Evolutionary conservation across 1,140 invertebrate genomes (phyloP), one percentile per base, ranked within the genome.

Genomic region (Armadillidium nasatum): DNA sequence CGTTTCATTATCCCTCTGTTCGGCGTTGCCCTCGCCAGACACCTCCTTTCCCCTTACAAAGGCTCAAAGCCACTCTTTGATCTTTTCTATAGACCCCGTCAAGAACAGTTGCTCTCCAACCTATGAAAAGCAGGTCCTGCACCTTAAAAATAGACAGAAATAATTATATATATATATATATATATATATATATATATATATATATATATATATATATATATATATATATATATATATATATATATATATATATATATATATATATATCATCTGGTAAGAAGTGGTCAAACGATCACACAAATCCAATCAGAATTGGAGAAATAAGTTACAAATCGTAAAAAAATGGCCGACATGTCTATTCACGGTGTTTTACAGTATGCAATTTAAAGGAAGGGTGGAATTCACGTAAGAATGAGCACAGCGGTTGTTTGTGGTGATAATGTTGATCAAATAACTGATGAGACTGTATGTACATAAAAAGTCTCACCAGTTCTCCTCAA

Each of bases 121-220:
- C 50, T 60, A 60, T 60, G 50, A 60, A 60, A 60, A 60, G 50
- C 50, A 60, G 50, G 50, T 15, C 50, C 50, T 60, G 19, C 19
- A 13, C 50, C 50, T 60, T 60, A 60, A 60, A 60, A 60, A 60
- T 60, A 60, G 50, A 19, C 50, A n/a, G 19, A 60, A 60, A 60
- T 60, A 60, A 60, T 60, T 19, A 60, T 60, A 19, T 60, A 60
- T 60, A 60, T 60, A 60, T 60, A 60, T 60, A 19, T 60, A 60
- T 60, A 60, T 60, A 60, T 60, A 19, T 60, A 60, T 60, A 60
- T 60, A 60, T 60, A 60, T 60, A 60, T 60, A 60, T 60, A 60
- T 60, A 60, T 60, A 60, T 60, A 60, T 60, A 60, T 60, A 60
- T 60, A 60, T 60, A 60, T 60, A 60, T 60, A 60, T 60, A 60